Base-by-base conservation (phyloP, 2,888 invertebrate species). In the Apomyelois bistriatella region DNA sequence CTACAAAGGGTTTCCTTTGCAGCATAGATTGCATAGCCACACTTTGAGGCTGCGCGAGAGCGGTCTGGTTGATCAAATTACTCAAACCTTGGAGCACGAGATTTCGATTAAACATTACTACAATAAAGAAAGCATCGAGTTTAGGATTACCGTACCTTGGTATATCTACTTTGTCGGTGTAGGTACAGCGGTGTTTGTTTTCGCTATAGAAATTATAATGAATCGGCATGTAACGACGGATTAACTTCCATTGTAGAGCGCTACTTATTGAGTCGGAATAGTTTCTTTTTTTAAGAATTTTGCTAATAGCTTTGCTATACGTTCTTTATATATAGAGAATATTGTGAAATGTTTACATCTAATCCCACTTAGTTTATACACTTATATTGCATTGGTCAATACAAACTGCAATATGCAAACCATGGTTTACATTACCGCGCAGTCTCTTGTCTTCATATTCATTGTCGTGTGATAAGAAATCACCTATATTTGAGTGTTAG, bases 1-100 rank as follows among this genome's bases (percentile, higher is more conserved):
- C 4, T 74, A 78, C 48, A 84, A 83, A 58, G 85, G 84, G 0
- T 85, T 85, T 53, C 84, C 83, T 1, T 54, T 75, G 35, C 6
- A 55, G 0, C 52, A 69, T 0, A 61, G 58, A 8, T 48, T 83
- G 4, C 60, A 73, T 13, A 5, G 35, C 1, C 56, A 63, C 2
- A 58, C 70, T 1, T 55, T 83, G 0, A 58, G 65, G 1, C 47
- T 85, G 7, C 63, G 72, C 37, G 82, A 84, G 50, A 71, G 62
- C 12, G 85, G 85, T 6, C 53, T 82, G 4, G 61, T 74, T 0
- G 58, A 65, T 0, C 70, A 69, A 41, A 54, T 52, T 2, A 8
- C 66, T 12, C 13, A 54, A 5, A 62, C 72, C 30, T 55, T 72
- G 47, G 55, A 55, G 37, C 58, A 60, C 22, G 37, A 60, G 1